Percentiles rank a stretch among this genome's conserved stretches.
phyloP scores from a whole-genome alignment of 2,113 vertebrate species.

The Marcusenius ussheri region DNA sequence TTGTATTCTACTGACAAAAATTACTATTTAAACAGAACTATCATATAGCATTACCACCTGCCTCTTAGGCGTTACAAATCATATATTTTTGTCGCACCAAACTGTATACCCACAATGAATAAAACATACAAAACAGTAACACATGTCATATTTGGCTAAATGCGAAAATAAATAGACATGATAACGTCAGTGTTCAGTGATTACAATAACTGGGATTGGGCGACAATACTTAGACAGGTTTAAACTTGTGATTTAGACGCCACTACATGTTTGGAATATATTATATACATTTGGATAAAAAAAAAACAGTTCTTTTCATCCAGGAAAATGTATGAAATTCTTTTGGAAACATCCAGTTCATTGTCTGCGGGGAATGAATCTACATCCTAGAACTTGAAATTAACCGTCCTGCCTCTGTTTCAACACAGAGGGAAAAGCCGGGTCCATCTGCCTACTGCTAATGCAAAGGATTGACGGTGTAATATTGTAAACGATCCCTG shows the following conservation, averaged over 20 bases:
- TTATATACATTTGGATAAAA: not conserved
- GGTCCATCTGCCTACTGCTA: slow-evolving; percentile 48
- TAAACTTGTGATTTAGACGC: not conserved
- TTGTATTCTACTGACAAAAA: not conserved
- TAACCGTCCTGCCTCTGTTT: slow-evolving; percentile 20
- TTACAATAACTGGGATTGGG: not conserved
- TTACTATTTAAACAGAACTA: not conserved
- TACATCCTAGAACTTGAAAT: slow-evolving; percentile 44
- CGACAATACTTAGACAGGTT: not conserved
- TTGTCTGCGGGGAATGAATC: slow-evolving; percentile 26
- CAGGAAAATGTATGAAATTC: not conserved
- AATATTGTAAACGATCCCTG: slow-evolving; percentile 98
- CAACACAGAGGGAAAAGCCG: not conserved
- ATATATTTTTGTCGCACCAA: slow-evolving; percentile 12
- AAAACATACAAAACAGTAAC: slow-evolving; percentile 12
- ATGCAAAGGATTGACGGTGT: slow-evolving; percentile 88
- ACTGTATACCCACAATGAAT: slow-evolving; percentile 6
- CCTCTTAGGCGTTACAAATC: slow-evolving; percentile 11
- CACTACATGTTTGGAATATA: not conserved
- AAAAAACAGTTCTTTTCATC: slow-evolving; percentile 11
- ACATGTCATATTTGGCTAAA: not conserved
- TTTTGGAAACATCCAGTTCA: not conserved
- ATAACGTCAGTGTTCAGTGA: not conserved
- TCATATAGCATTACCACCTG: not conserved
- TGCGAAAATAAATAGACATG: not conserved